These are phyloP conservation scores for Premnoplex brunnescens DNA, from an alignment of 2,797 vertebrate species.

Conservation along the genomic window DNA sequence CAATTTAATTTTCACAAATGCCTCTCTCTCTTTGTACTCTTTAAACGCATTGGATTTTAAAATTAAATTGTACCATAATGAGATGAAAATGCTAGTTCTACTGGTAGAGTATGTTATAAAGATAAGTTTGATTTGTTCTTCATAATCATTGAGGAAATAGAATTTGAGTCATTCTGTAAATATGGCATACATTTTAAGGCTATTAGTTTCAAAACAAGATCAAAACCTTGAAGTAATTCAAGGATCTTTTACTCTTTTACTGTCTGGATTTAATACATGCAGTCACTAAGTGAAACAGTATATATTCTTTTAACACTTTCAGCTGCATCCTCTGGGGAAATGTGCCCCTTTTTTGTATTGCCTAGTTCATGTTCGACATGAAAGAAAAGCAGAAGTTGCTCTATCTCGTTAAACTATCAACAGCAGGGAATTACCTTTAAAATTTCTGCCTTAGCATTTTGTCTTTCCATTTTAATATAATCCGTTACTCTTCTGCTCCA, in stretches of 20 bases:
- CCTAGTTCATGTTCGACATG: not conserved
- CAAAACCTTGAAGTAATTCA: not conserved
- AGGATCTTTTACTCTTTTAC: not conserved
- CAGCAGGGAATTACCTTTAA: not conserved
- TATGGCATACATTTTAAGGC: not conserved
- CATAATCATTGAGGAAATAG: not conserved
- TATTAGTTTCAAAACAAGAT: not conserved
- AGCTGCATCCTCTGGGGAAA: not conserved
- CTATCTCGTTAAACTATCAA: not conserved
- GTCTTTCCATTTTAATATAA: not conserved
- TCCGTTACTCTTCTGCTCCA: not conserved
- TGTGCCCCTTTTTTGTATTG: not conserved
- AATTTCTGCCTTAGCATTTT: not conserved
- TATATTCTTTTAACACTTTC: not conserved
- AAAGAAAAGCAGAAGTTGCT: not conserved
- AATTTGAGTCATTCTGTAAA: not conserved
- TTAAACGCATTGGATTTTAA: not conserved
- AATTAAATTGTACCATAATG: not conserved
- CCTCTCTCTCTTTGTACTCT: not conserved
- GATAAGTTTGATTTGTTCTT: not conserved
- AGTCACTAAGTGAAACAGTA: not conserved
- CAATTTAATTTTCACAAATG: not conserved
- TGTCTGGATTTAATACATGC: not conserved
- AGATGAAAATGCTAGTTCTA: not conserved
- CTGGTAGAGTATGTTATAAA: not conserved